phyloP scores from a whole-genome alignment of 2,113 vertebrate species.

The Lethenteron camtschaticum region DNA sequence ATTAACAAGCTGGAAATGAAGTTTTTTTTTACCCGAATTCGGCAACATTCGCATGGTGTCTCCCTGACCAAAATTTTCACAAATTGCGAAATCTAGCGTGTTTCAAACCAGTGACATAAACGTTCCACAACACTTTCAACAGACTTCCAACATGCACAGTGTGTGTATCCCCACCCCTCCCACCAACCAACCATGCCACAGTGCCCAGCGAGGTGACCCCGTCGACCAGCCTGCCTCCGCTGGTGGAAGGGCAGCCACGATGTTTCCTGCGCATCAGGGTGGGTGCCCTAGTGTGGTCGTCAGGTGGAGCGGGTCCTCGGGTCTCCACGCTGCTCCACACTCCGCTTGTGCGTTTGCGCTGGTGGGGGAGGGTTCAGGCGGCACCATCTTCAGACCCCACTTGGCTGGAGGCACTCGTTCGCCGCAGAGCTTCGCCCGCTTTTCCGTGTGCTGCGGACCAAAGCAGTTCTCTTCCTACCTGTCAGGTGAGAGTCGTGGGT shows the following conservation, averaged over 20 bases:
- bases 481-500: conserved; percentile 30
- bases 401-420: conserved; percentile 15
- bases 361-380: conserved; percentile 67
- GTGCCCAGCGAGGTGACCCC: conserved; percentile 35
- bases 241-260: conserved; percentile 56
- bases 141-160: too few relatives aligned
- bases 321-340: conserved; percentile 22
- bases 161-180: too few relatives aligned
- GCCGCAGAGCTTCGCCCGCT: conserved; percentile 38
- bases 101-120: conserved; percentile 10
- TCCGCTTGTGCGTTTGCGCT: conserved; percentile 40
- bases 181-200: conserved; percentile 15
- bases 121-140: too few relatives aligned
- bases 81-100: background rate
- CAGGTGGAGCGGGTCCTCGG: too few relatives aligned
- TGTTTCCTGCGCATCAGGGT: conserved; percentile 54
- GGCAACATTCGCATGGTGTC: background rate
- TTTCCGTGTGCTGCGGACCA: conserved; percentile 54
- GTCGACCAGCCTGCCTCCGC: conserved; percentile 54
- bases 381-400: conserved; percentile 40
- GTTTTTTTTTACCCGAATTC: too few relatives aligned
- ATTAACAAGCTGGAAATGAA: too few relatives aligned
- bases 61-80: background rate
- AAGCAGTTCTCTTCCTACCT: conserved; percentile 68
- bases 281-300: conserved; percentile 38